phyloP scores from a whole-genome alignment of 2,113 vertebrate species.

The Cyrtonyx montezumae region DNA sequence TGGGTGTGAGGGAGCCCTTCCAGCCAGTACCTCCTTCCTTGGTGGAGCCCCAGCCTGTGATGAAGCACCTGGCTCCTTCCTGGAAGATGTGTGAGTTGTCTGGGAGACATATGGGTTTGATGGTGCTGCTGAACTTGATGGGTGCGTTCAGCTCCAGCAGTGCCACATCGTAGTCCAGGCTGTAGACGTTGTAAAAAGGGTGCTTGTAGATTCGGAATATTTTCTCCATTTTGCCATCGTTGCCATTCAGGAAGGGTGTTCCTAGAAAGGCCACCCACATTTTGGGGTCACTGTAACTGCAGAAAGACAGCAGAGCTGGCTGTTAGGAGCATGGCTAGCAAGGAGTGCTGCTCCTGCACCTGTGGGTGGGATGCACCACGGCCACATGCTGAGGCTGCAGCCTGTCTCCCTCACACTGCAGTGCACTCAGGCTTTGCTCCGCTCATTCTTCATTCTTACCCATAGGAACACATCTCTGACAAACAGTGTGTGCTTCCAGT shows the following conservation, averaged over 20 bases:
- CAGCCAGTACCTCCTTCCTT: slow-evolving; percentile 78
- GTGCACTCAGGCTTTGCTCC: not conserved
- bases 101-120: slow-evolving; percentile 90
- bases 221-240: slow-evolving; percentile 82
- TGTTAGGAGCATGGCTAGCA: not conserved
- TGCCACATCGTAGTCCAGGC: slow-evolving; percentile 90
- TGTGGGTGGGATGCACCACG: fast-evolving
- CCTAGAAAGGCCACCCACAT: slow-evolving; percentile 91
- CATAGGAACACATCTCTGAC: not conserved
- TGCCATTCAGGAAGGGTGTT: slow-evolving; percentile 83
- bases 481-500: not conserved
- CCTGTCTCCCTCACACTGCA: not conserved
- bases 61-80: slow-evolving; percentile 85
- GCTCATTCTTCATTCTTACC: not conserved
- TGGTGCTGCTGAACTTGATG: slow-evolving; percentile 78
- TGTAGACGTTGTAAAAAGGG: slow-evolving; percentile 89
- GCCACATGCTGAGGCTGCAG: not conserved
- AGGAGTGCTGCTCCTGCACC: not conserved
- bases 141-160: slow-evolving; percentile 85
- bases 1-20: not conserved
- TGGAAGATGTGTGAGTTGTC: slow-evolving; percentile 81
- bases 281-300: slow-evolving; percentile 82
- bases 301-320: slow-evolving; percentile 30
- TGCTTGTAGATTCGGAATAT: slow-evolving; percentile 87
- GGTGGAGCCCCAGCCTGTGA: slow-evolving; percentile 93